A percentile compares a stretch with the other conserved stretches of the same genome.
These are phyloP conservation scores for Meta bourneti DNA, from an alignment of 2,888 invertebrate genomes.

Conservation along the genomic window DNA sequence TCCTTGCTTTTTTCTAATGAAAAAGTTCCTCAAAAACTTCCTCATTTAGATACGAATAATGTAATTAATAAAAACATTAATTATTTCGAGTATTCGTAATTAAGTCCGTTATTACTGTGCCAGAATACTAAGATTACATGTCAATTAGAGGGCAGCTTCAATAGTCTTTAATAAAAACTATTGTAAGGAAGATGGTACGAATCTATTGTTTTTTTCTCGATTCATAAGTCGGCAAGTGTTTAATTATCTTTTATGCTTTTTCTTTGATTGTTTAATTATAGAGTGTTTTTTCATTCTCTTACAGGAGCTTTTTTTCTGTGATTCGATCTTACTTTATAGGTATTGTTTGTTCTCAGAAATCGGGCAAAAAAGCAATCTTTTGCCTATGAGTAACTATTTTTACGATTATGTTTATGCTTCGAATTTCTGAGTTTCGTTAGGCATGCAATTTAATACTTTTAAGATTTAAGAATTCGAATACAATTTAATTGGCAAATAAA, in stretches of 20 bases:
- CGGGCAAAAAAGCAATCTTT: not conserved
- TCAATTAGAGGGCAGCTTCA: constrained; percentile 36
- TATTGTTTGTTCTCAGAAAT: not conserved
- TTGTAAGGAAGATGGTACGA: not conserved
- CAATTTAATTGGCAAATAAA: too few relatives aligned
- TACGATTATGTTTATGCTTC: too few relatives aligned
- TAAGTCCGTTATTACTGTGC: constrained; percentile 59
- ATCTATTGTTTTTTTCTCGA: constrained; percentile 21
- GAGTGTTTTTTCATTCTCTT: not conserved
- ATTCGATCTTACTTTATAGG: not conserved
- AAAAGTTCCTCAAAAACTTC: constrained; percentile 54
- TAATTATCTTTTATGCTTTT: constrained; percentile 21
- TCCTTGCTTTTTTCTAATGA: constrained; percentile 43
- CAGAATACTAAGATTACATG: constrained; percentile 61
- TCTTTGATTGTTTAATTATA: not conserved
- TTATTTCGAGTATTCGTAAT: constrained; percentile 70
- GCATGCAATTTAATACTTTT: too few relatives aligned
- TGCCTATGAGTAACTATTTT: not conserved
- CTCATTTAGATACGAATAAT: constrained; percentile 60
- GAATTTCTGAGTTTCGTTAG: too few relatives aligned
- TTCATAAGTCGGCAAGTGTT: constrained; percentile 3
- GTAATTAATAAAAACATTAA: constrained; percentile 71
- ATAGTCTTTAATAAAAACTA: constrained; percentile 44
- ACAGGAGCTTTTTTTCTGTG: not conserved
- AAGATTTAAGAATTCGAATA: too few relatives aligned